Percentiles rank a stretch among this genome's conserved stretches.
Conservation (phyloP, 2,797 vertebrate genomes). For the Poecile montanus region DNA sequence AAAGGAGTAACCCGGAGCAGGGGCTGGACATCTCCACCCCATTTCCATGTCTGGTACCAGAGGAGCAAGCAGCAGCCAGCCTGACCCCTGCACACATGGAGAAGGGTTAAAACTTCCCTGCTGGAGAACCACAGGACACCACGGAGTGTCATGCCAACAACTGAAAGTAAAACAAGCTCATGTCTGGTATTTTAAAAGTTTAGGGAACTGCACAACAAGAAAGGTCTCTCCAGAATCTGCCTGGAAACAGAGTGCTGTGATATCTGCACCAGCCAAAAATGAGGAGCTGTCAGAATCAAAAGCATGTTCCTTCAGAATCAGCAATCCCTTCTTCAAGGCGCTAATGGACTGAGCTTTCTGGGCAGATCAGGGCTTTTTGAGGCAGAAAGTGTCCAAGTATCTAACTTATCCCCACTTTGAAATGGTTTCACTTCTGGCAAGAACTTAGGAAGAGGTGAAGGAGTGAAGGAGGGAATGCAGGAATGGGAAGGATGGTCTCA, state of each 20-base stretch:
- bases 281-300: neutral
- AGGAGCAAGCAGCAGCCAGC: neutral
- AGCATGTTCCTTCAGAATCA: fast-evolving
- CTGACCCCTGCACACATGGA: neutral
- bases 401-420: neutral
- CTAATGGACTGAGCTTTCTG: neutral
- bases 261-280: neutral
- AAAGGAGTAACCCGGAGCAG: fast-evolving
- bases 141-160: neutral
- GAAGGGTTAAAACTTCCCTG: neutral
- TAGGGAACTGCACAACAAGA: neutral
- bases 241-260: neutral
- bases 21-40: neutral
- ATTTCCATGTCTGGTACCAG: fast-evolving
- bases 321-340: neutral
- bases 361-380: neutral
- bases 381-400: neutral
- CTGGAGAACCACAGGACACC: neutral
- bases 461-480: neutral
- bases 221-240: neutral
- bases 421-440: neutral
- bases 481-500: neutral
- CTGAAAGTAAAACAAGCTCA: neutral
- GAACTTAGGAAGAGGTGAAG: neutral
- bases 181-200: neutral